A percentile compares a stretch with the other conserved stretches of the same genome.
Conservation (phyloP, 2,113 vertebrate genomes). For the Tamias sibiricus region DNA sequence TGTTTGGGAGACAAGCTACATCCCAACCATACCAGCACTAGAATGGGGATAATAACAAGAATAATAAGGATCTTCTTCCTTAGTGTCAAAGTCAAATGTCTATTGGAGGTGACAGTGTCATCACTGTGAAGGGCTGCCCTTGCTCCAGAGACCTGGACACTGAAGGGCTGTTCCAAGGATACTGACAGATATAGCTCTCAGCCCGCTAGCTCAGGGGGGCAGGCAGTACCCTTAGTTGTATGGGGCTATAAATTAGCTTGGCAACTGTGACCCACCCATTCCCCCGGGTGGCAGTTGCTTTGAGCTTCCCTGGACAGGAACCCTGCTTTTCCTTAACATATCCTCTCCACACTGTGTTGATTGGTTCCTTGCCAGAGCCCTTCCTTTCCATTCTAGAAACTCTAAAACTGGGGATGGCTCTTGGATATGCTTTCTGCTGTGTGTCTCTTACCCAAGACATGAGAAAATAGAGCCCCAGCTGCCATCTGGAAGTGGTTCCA, state of each 20-base stretch:
- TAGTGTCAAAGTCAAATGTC: neutral
- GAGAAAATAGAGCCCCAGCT: neutral
- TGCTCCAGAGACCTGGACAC: neutral
- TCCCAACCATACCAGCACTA: neutral
- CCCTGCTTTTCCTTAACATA: fast-evolving
- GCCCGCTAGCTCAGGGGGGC: neutral
- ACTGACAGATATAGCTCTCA: too few relatives aligned
- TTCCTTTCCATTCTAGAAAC: neutral
- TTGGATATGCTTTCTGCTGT: neutral
- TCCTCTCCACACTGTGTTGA: neutral
- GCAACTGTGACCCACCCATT: fast-evolving
- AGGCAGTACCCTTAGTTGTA: neutral
- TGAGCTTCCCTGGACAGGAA: neutral
- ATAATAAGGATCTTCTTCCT: neutral
- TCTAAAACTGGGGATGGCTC: neutral
- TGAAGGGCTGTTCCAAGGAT: too few relatives aligned
- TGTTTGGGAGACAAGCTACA: neutral
- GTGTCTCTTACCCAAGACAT: neutral
- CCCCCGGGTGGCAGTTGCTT: neutral
- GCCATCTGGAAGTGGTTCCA: neutral
- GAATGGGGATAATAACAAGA: neutral
- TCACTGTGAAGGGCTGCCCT: neutral
- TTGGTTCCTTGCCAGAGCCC: neutral
- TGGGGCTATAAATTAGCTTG: neutral
- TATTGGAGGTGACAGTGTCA: fast-evolving